Evolutionary conservation across 2,113 vertebrate species (phyloP).

Genomic region (Lepus americanus): DNA sequence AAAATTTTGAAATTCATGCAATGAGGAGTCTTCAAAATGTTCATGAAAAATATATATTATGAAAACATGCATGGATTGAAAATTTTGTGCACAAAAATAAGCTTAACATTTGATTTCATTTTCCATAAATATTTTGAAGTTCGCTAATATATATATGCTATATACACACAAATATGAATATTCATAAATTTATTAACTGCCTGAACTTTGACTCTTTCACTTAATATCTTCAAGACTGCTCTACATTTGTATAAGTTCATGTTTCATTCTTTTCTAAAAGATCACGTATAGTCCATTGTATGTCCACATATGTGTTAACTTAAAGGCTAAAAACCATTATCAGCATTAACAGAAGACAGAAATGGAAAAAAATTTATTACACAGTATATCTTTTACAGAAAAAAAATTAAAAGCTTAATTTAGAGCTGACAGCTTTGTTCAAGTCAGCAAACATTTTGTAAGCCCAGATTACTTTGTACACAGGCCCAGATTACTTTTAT

Average conservation of each 20-base stretch:
- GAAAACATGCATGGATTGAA: no score
- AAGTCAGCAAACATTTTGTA: neutral
- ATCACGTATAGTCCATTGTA: neutral
- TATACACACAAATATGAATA: neutral
- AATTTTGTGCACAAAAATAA: no score
- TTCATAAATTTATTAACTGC: neutral
- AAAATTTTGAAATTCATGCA: no score
- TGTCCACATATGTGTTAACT: neutral
- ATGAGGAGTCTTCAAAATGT: no score
- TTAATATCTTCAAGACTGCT: neutral
- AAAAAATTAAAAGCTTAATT: slow-evolving; percentile 16
- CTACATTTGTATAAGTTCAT: neutral
- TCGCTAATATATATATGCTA: neutral
- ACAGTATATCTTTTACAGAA: neutral
- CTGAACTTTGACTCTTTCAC: neutral
- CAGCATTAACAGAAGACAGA: neutral
- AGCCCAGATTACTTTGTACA: neutral
- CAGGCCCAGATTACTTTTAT: neutral
- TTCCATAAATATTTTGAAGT: no score
- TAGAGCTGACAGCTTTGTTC: neutral
- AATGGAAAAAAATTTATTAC: neutral
- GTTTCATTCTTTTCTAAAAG: neutral
- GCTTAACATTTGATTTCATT: no score
- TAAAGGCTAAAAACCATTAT: slow-evolving; percentile 12
- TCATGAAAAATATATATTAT: no score